phyloP scores from a whole-genome alignment of 2,888 invertebrate genomes.

The Drosophila anceps region DNA sequence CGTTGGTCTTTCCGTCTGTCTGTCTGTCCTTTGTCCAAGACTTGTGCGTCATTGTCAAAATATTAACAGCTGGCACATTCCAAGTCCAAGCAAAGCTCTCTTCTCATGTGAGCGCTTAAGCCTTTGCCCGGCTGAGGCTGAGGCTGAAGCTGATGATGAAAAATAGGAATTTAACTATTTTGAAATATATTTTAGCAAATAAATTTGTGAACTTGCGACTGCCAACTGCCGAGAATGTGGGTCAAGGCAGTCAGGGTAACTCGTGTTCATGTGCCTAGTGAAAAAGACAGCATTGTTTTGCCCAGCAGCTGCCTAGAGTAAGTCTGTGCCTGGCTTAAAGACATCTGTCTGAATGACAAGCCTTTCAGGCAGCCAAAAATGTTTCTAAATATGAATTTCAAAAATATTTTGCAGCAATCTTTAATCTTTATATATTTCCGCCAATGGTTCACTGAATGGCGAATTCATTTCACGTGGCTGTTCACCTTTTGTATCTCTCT shows the following conservation, averaged over 20 bases:
- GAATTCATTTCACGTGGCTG: conserved; percentile 1
- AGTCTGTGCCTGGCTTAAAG: conserved; percentile 26
- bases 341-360: background rate
- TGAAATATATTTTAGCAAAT: conserved; percentile 63
- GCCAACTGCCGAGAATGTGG: conserved; percentile 43
- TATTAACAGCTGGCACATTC: conserved; percentile 79
- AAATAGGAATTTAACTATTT: conserved; percentile 79
- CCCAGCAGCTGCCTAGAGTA: conserved; percentile 28
- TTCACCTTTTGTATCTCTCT: background rate
- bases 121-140: conserved; percentile 26
- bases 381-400: background rate
- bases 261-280: conserved; percentile 23
- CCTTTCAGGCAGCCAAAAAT: background rate
- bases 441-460: conserved; percentile 1
- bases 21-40: conserved; percentile 56
- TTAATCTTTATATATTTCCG: background rate
- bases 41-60: conserved; percentile 80
- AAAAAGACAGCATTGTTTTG: background rate
- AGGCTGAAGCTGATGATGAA: conserved; percentile 59
- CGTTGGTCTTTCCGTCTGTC: conserved; percentile 7
- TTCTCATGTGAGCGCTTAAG: conserved; percentile 67
- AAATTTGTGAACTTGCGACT: conserved; percentile 39
- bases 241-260: conserved; percentile 50
- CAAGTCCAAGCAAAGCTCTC: conserved; percentile 37
- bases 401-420: background rate